Base-by-base conservation (phyloP, 2,888 invertebrate species). In the Fragum fragum region DNA sequence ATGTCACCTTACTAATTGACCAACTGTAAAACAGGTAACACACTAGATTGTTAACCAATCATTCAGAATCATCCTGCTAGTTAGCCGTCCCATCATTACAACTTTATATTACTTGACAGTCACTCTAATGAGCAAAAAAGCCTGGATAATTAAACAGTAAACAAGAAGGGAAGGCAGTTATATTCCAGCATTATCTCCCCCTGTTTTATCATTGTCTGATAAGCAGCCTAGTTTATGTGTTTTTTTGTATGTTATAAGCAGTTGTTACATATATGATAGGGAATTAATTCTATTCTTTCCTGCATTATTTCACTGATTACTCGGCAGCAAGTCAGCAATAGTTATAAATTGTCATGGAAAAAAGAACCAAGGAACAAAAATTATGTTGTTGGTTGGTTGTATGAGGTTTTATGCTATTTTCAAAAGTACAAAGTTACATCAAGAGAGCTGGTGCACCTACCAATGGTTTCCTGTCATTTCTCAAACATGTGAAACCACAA, bases 1-100 rank as follows among this genome's bases (percentile, higher is more conserved):
- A 61, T 73, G 47, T 47, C 42, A 73, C 73, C n/a, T 28, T 26
- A 5, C 63, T 73, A 73, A 73, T 73, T 73, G 73, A 71, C 71
- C 71, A 71, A 53, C 53, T 29, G 55, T 32, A 55, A 53, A 47
- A 32, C 63, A 32, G 32, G 32, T 32, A 63, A 63, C 63, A 63
- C 21, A 63, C 9, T n/a, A 63, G 18, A 63, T 32, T 63, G 36
- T 32, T 36, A 32, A 63, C 63, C 36, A 66, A 66, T 66, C 66
- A 66, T 18, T 47, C 47, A 14, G 47, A 18, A 47, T 47, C n/a
- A n/a, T 47, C 47, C 3, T 42, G 39, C 9, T 39, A 0, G 28
- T 14, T 42, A 66, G 66, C 11, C 16, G 66, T 42, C 39, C 21
- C 39, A 14, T 18, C 2, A 18, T 47, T 47, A 47, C n/a, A 42